Percentiles rank a stretch among this genome's conserved stretches.
These are phyloP conservation scores for Vidua macroura DNA, from an alignment of 2,113 vertebrate genomes.

Conservation along the genomic window DNA sequence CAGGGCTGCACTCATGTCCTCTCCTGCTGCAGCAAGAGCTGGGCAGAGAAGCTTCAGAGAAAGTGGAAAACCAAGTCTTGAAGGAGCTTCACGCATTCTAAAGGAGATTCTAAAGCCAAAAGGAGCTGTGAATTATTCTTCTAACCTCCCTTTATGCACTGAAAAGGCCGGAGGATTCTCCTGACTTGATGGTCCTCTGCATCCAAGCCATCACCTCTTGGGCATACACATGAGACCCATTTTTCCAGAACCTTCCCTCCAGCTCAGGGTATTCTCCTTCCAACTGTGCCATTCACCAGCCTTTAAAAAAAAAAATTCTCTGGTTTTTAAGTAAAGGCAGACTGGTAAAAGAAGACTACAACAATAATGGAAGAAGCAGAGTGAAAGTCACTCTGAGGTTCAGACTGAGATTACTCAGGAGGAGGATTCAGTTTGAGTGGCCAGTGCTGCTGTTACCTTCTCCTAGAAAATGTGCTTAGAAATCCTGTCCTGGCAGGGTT, in stretches of 20 bases:
- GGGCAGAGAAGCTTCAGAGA: background rate
- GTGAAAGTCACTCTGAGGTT: background rate
- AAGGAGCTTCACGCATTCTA: background rate
- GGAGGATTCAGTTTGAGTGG: background rate
- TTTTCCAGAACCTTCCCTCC: background rate
- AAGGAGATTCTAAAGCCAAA: background rate
- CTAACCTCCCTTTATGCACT: background rate
- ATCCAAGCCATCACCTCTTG: background rate
- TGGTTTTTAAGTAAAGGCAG: background rate
- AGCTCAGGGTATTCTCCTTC: background rate
- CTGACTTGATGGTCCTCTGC: background rate
- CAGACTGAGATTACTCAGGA: background rate
- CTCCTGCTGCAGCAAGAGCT: background rate
- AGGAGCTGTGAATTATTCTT: background rate
- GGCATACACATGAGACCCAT: background rate
- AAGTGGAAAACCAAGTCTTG: background rate
- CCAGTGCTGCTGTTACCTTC: background rate
- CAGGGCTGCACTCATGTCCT: background rate
- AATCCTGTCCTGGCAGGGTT: background rate
- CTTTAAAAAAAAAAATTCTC: background rate
- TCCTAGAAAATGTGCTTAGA: background rate
- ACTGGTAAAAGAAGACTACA: background rate
- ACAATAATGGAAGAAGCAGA: background rate
- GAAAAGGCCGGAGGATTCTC: background rate
- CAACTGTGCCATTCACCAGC: background rate